Conservation (phyloP, 2,888 invertebrate genomes). For the Diabrotica balteata region DNA sequence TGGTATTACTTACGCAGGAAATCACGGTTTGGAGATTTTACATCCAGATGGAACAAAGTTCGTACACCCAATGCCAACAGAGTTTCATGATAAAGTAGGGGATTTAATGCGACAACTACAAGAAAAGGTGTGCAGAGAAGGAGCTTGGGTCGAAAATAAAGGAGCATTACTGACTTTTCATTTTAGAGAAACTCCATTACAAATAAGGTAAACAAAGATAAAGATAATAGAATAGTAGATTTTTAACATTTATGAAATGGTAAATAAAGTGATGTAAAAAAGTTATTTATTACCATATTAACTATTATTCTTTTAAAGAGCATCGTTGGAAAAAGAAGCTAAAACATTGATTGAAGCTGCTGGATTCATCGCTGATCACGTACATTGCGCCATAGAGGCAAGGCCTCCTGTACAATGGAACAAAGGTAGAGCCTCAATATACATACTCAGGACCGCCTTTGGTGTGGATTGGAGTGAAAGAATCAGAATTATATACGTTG, state of each 20-base stretch:
- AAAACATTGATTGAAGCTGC: slow-evolving; percentile 74
- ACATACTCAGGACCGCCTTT: slow-evolving; percentile 87
- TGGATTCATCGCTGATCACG: slow-evolving; percentile 80
- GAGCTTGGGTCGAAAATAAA: slow-evolving; percentile 93
- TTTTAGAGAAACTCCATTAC: slow-evolving; percentile 81
- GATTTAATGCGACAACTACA: slow-evolving; percentile 79
- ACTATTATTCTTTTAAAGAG: slow-evolving; percentile 39
- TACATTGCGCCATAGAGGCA: slow-evolving; percentile 89
- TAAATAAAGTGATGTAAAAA: too few species aligned
- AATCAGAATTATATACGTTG: slow-evolving; percentile 87
- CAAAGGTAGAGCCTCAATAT: slow-evolving; percentile 88
- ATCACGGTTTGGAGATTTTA: slow-evolving; percentile 86
- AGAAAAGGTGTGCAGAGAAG: slow-evolving; percentile 84
- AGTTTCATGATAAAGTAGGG: slow-evolving; percentile 81
- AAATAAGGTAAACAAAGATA: slow-evolving; percentile 61
- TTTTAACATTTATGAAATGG: too few species aligned
- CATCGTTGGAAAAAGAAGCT: slow-evolving; percentile 75
- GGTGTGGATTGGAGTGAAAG: slow-evolving; percentile 92
- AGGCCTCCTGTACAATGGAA: slow-evolving; percentile 92
- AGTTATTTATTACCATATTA: too few species aligned
- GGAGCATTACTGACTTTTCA: slow-evolving; percentile 87
- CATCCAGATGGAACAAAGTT: slow-evolving; percentile 92
- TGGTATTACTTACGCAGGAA: slow-evolving; percentile 89
- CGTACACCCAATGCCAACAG: slow-evolving; percentile 89
- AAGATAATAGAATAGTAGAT: background rate